Base-by-base conservation (phyloP, 2,888 invertebrate species). In the Ophion ventricosus region DNA sequence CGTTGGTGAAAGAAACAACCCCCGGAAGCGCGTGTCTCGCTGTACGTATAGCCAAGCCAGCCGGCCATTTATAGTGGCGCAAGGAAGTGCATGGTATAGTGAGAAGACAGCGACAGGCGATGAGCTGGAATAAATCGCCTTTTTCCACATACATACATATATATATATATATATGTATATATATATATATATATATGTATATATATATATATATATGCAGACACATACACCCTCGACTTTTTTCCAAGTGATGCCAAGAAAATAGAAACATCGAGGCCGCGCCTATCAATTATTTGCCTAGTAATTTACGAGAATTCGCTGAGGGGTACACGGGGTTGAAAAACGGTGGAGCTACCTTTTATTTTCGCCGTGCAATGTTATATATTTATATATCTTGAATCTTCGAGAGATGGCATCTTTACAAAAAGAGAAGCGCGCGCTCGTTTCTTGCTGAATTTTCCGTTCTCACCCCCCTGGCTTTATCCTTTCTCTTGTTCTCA, bases 221-320 rank as follows among this genome's bases (percentile, higher is more conserved):
- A 5, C 43, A 43, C 57, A 54, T 88, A 78, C 87, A 85, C 11
- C n/a, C 35, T 87, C 89, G 91, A 26, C 29, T 49, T 72, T 90
- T 90, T 91, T 91, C 89, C 91, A 91, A 92, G 91, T 90, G 89
- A 91, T 93, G 92, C 92, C 92, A 92, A 91, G 92, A 90, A 92
- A 92, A 92, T 91, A 91, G 91, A 92, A 92, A 92, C 92, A 92
- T 92, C 90, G 91, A 89, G 83, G 83, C 89, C 90, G 91, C 73
- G 91, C 91, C 92, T 93, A 92, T 93, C 92, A 93, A 93, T 93
- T 93, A 93, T 93, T 93, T 90, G 90, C 87, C 88, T 84, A 87
- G 90, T 90, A 92, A 93, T 93, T 92, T 92, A 90, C 90, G 90
- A 85, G 66, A 80, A 82, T 86, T 84, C 86, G 85, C 40, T 54